These are phyloP conservation scores for Amphimedon queenslandica DNA, from an alignment of 37 sponge, comb jelly and placozoan species.

Conservation along the genomic window DNA sequence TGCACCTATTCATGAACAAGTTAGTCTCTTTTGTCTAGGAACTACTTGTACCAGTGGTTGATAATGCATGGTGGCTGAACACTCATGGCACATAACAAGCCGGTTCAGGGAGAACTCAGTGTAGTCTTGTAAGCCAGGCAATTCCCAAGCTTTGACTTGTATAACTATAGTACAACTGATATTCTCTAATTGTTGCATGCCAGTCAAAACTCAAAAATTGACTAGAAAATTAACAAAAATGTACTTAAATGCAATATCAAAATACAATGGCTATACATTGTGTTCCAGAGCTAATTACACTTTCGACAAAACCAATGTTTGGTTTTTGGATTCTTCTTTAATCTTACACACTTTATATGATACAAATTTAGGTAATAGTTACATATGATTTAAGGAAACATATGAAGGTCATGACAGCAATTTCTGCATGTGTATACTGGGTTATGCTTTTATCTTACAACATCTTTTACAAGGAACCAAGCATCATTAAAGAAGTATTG, in stretches of 20 bases:
- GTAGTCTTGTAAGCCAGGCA: too few relatives aligned
- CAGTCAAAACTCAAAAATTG: too few relatives aligned
- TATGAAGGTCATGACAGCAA: slow-evolving; percentile 15
- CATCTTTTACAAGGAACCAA: slow-evolving; percentile 16
- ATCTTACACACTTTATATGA: slow-evolving; percentile 6
- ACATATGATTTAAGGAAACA: slow-evolving; percentile 3
- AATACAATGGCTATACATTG: background rate
- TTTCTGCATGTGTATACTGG: slow-evolving; percentile 13
- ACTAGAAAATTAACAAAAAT: background rate
- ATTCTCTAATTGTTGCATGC: too few relatives aligned
- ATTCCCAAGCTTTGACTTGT: too few relatives aligned
- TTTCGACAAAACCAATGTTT: slow-evolving; percentile 16
- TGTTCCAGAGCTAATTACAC: slow-evolving; percentile 2
- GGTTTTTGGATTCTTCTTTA: background rate
- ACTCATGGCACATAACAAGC: too few relatives aligned
- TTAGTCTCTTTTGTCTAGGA: too few relatives aligned
- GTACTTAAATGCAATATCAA: background rate
- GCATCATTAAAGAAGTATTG: slow-evolving; percentile 35
- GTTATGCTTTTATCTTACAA: slow-evolving; percentile 8
- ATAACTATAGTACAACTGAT: too few relatives aligned
- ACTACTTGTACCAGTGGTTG: too few relatives aligned
- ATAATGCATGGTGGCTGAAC: too few relatives aligned
- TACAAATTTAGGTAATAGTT: slow-evolving; percentile 9
- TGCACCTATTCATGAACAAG: too few relatives aligned
- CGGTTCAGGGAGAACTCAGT: too few relatives aligned